Evolutionary conservation across 2,797 vertebrate species (phyloP).

Genomic region (Mormyrus hasselquistii): DNA sequence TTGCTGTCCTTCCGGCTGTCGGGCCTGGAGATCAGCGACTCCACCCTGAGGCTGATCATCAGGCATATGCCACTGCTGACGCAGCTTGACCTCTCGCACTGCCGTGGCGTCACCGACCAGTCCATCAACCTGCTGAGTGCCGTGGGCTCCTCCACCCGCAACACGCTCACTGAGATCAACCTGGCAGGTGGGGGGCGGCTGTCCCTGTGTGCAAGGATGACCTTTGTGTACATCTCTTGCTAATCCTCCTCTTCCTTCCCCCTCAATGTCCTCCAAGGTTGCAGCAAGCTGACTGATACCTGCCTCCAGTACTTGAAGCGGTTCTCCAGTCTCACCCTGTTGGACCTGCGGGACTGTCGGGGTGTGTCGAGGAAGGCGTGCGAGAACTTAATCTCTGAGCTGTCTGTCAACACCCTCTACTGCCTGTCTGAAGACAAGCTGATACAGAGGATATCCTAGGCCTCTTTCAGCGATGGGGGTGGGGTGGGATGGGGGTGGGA

Average conservation of each 20-base stretch:
- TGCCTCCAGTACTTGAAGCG: constrained; percentile 86
- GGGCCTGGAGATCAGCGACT: constrained; percentile 87
- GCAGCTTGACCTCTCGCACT: constrained; percentile 91
- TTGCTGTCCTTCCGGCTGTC: constrained; percentile 90
- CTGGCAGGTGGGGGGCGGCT: constrained; percentile 70
- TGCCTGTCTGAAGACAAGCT: constrained; percentile 97
- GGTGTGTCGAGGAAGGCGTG: constrained; percentile 88
- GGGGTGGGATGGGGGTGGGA: constrained; percentile 12
- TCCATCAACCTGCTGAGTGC: constrained; percentile 92
- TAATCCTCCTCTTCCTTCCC: constrained; percentile 6
- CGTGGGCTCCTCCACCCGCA: constrained; percentile 91
- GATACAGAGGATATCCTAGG: constrained; percentile 95
- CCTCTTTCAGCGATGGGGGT: constrained; percentile 9
- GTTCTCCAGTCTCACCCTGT: constrained; percentile 80
- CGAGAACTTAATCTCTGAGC: constrained; percentile 93
- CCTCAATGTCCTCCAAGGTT: constrained; percentile 60
- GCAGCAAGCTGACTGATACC: constrained; percentile 88
- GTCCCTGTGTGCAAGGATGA: not conserved
- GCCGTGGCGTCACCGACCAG: constrained; percentile 86
- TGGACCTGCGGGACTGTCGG: constrained; percentile 90
- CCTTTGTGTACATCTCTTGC: not conserved
- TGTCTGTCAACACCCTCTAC: constrained; percentile 94
- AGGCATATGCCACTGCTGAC: constrained; percentile 94
- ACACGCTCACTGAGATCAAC: constrained; percentile 89
- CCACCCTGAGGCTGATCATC: constrained; percentile 90